Conservation (phyloP, 53 echinoderm and acorn worm species). For the Apostichopus leukothele region DNA sequence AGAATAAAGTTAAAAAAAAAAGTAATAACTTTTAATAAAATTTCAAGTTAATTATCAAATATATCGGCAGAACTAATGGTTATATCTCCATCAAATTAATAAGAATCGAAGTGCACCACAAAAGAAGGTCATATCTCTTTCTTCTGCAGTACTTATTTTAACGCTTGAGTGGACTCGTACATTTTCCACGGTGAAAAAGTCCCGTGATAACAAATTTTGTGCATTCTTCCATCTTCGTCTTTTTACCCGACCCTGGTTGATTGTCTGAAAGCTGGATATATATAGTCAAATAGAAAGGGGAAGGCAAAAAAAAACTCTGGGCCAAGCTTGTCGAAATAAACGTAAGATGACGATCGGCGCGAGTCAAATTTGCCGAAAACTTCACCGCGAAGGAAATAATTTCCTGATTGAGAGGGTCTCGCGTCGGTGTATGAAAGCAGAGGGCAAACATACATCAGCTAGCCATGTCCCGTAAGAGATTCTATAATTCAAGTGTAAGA, state of each 20-base stretch:
- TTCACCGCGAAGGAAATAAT: conserved; percentile 40
- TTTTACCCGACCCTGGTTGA: background rate
- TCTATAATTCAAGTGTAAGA: conserved; percentile 39
- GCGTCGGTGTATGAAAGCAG: conserved; percentile 29
- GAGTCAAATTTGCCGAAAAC: conserved; percentile 43
- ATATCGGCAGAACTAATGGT: background rate
- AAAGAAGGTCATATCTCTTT: conserved; percentile 6
- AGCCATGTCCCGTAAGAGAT: conserved; percentile 29
- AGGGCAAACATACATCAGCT: conserved; percentile 25
- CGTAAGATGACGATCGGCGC: background rate
- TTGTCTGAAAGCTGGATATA: background rate
- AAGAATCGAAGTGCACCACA: background rate
- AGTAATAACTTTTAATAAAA: no score
- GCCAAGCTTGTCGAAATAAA: background rate
- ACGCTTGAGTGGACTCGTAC: background rate
- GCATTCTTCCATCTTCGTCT: background rate
- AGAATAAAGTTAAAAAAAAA: no score
- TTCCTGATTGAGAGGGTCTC: conserved; percentile 27
- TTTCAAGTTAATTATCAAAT: no score
- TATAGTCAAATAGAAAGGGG: background rate
- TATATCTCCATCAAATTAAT: background rate
- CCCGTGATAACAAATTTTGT: background rate
- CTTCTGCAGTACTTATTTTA: background rate
- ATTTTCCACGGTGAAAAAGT: conserved; percentile 1
- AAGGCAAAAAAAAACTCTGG: background rate